These are phyloP conservation scores for Sinocyclocheilus anshuiensis DNA, from an alignment of 2,113 vertebrate species.

Conservation along the genomic window DNA sequence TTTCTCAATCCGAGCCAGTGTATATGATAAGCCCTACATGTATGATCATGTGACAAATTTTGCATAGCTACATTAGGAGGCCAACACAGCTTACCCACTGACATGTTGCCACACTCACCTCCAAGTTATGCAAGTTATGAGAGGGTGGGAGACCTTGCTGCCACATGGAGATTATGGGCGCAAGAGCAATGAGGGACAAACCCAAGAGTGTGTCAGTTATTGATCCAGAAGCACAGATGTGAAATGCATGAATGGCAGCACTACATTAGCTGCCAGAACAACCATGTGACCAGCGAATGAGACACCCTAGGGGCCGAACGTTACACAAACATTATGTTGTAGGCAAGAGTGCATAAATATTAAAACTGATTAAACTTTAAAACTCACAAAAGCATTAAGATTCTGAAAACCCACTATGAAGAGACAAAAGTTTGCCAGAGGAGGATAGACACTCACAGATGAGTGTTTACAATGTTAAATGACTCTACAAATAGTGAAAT, in stretches of 20 bases:
- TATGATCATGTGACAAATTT: neutral
- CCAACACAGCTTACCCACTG: neutral
- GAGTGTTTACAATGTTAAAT: neutral
- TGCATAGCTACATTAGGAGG: neutral
- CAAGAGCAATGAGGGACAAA: conserved; percentile 25
- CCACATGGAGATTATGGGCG: neutral
- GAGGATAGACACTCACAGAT: neutral
- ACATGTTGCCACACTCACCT: neutral
- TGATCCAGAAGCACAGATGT: conserved; percentile 23
- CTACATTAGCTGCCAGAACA: neutral
- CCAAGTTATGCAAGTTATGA: conserved; percentile 1
- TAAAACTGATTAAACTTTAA: conserved; percentile 35
- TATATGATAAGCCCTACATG: neutral
- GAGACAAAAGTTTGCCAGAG: neutral
- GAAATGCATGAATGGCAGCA: conserved; percentile 23
- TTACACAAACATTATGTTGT: conserved; percentile 26
- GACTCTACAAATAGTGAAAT: conserved; percentile 6
- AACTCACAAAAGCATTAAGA: conserved; percentile 3
- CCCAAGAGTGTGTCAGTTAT: neutral
- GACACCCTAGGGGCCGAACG: neutral
- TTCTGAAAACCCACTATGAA: neutral
- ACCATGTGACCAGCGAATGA: neutral
- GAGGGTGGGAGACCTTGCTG: neutral
- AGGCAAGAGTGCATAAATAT: conserved; percentile 2
- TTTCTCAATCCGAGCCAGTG: neutral